Percentiles rank a stretch among this genome's conserved stretches.
phyloP scores from a whole-genome alignment of 2,113 vertebrate species.

The Pomatostomus ruficeps region DNA sequence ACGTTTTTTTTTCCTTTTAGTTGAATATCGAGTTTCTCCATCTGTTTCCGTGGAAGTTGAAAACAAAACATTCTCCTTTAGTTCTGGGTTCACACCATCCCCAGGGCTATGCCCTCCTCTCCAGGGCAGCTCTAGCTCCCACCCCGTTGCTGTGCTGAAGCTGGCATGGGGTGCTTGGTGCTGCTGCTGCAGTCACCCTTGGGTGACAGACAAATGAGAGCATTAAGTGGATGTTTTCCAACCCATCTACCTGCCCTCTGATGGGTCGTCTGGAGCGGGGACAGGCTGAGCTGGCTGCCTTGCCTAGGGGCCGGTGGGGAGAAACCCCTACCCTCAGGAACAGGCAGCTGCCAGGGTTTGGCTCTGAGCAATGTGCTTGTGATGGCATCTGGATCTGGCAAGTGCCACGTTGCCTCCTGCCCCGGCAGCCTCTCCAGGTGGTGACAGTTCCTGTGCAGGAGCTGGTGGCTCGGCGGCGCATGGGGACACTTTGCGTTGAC shows the following conservation, averaged over 20 bases:
- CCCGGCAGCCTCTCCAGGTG: background rate
- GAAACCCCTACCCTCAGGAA: background rate
- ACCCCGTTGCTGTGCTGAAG: background rate
- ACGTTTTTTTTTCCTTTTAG: conserved; percentile 83
- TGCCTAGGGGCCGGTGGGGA: background rate
- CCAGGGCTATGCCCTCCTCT: conserved; percentile 27
- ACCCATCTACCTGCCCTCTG: background rate
- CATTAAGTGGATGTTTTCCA: background rate
- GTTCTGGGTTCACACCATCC: conserved; percentile 56
- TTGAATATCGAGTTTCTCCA: conserved; percentile 86
- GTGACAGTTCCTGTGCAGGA: background rate
- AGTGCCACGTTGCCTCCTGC: background rate
- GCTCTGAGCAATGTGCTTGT: background rate
- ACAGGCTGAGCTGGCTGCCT: background rate
- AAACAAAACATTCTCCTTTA: conserved; percentile 80
- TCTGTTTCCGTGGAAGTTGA: conserved; percentile 86
- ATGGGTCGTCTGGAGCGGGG: background rate
- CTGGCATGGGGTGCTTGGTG: background rate
- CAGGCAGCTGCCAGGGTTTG: background rate
- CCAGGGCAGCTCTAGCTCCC: conserved; percentile 32
- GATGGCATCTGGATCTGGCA: background rate
- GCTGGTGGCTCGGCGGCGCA: fast-evolving
- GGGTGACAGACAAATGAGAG: background rate
- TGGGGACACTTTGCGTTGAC: fast-evolving
- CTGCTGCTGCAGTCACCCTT: background rate